These are phyloP conservation scores for Chelonoidis abingdonii DNA, from an alignment of 2,113 vertebrate genomes.

Conservation along the genomic window DNA sequence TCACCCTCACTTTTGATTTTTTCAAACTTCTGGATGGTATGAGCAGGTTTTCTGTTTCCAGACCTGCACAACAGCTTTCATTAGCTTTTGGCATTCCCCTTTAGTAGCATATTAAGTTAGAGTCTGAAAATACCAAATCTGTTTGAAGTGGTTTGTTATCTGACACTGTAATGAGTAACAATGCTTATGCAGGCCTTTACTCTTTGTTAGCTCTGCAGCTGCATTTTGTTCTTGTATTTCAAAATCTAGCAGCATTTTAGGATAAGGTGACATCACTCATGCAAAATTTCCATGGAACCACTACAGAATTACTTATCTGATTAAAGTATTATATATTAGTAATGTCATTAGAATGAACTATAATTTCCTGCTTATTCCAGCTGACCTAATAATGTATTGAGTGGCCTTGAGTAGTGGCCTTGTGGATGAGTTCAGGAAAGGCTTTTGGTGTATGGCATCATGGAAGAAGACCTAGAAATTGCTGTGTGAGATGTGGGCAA, in stretches of 20 bases:
- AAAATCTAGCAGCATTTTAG: neutral
- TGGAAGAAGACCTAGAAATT: neutral
- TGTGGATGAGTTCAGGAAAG: fast-evolving
- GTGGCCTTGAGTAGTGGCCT: neutral
- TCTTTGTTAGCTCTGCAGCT: neutral
- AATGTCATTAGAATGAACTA: neutral
- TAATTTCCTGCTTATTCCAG: neutral
- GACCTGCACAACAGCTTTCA: fast-evolving
- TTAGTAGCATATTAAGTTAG: neutral
- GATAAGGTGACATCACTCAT: neutral
- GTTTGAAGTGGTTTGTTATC: neutral
- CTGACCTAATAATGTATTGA: neutral
- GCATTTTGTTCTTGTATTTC: neutral
- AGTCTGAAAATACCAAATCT: neutral
- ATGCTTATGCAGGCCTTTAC: neutral
- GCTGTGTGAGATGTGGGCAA: neutral
- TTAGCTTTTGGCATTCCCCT: neutral
- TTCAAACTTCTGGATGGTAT: neutral
- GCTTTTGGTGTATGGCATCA: neutral
- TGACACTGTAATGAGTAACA: neutral
- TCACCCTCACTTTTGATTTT: neutral
- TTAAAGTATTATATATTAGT: neutral
- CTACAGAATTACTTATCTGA: neutral
- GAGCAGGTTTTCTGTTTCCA: neutral
- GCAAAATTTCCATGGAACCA: neutral